These are phyloP conservation scores for Nothocercus julius DNA, from an alignment of 2,113 vertebrate species.

Conservation along the genomic window DNA sequence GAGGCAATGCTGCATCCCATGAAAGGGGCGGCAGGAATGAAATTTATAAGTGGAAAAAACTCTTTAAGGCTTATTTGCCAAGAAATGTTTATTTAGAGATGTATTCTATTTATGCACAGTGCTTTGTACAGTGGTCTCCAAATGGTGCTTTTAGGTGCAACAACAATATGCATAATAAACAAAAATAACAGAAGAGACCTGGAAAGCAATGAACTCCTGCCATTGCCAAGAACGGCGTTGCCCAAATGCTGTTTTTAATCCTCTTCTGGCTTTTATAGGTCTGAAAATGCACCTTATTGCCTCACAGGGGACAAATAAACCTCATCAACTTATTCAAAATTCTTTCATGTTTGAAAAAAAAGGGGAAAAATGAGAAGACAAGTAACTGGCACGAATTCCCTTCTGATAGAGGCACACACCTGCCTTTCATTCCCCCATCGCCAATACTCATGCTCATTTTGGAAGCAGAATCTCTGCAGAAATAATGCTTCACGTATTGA, in stretches of 20 bases:
- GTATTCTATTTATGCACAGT: neutral
- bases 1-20: neutral
- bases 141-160: neutral
- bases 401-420: neutral
- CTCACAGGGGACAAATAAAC: constrained; percentile 29
- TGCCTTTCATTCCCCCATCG: neutral
- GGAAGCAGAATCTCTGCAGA: neutral
- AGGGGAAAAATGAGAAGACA: neutral
- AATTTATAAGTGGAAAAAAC: constrained; percentile 4
- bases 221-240: constrained; percentile 19
- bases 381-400: neutral
- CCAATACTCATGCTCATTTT: accelerated
- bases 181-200: constrained; percentile 41
- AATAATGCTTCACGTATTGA: neutral
- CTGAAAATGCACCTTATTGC: neutral
- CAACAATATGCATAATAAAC: constrained; percentile 15
- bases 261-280: constrained; percentile 1
- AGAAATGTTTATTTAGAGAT: neutral
- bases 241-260: neutral
- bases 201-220: constrained; percentile 20
- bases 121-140: neutral
- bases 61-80: neutral
- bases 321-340: constrained; percentile 42
- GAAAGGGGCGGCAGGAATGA: neutral
- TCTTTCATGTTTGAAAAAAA: constrained; percentile 10